phyloP scores from a whole-genome alignment of 1,140 invertebrate genomes.

The Dufourea novaeangliae region DNA sequence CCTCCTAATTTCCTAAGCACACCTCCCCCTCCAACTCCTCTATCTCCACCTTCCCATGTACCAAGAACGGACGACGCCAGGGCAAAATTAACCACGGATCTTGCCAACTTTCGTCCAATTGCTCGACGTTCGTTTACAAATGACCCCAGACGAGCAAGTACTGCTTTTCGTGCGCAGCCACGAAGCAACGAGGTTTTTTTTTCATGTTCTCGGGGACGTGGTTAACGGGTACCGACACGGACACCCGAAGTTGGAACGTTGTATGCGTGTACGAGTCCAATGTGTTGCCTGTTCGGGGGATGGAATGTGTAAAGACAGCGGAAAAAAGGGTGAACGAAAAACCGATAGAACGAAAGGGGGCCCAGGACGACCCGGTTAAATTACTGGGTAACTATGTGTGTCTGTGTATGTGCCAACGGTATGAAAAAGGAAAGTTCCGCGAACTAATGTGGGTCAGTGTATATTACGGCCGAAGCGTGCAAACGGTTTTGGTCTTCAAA shows the following conservation, averaged over 20 bases:
- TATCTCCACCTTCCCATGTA: not conserved
- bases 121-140: not conserved
- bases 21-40: no score
- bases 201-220: no score
- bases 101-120: constrained; percentile 18
- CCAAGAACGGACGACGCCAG: constrained; percentile 4
- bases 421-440: constrained; percentile 42
- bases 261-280: not conserved
- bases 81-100: constrained; percentile 27
- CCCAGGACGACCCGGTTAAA: not conserved
- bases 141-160: no score
- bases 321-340: not conserved
- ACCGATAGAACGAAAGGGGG: not conserved
- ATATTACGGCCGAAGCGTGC: constrained; percentile 24
- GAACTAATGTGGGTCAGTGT: constrained; percentile 54
- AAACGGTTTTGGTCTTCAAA: constrained; percentile 55
- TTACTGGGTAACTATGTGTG: not conserved
- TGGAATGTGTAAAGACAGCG: no score
- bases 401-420: no score
- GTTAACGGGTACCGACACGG: not conserved
- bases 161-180: no score
- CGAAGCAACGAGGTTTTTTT: no score
- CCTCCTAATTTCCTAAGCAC: constrained; percentile 61
- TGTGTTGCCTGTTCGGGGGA: not conserved
- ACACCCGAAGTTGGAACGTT: not conserved